Evolutionary conservation across 2,797 vertebrate genomes (phyloP).

Genomic region (Buceros bicornis): DNA sequence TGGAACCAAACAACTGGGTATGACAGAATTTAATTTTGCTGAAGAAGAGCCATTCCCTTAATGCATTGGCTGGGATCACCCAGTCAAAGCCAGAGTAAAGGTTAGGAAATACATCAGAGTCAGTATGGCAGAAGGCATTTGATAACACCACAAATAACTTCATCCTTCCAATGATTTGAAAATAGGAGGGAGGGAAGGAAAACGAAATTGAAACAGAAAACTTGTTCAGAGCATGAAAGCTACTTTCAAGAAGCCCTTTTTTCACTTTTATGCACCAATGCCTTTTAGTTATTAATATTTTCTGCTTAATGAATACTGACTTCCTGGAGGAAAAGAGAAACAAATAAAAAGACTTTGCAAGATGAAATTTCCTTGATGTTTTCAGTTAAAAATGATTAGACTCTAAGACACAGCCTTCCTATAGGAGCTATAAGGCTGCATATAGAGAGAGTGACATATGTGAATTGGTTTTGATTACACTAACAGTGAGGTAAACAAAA

Average conservation of each 20-base stretch:
- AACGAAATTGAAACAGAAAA: slow-evolving; percentile 35
- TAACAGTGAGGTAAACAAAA: not conserved
- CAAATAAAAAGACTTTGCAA: not conserved
- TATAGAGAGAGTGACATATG: not conserved
- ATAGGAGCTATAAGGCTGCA: not conserved
- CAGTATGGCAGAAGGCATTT: slow-evolving; percentile 55
- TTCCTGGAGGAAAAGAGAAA: not conserved
- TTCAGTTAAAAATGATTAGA: not conserved
- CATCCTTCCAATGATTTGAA: slow-evolving; percentile 57
- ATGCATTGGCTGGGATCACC: slow-evolving; percentile 45
- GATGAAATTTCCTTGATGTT: not conserved
- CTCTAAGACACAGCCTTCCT: not conserved
- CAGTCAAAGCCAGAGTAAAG: slow-evolving; percentile 65
- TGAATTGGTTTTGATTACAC: not conserved
- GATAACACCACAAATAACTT: slow-evolving; percentile 61
- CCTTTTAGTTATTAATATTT: slow-evolving; percentile 43
- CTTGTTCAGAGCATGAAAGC: slow-evolving; percentile 38
- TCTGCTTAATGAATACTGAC: slow-evolving; percentile 44
- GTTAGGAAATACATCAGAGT: slow-evolving; percentile 65
- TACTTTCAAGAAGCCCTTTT: not conserved
- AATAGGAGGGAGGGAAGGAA: not conserved
- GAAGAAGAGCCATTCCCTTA: slow-evolving; percentile 44
- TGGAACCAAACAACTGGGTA: slow-evolving; percentile 44
- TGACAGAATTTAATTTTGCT: slow-evolving; percentile 67
- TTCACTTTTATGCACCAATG: slow-evolving; percentile 34